A percentile compares a stretch with the other conserved stretches of the same genome.
Evolutionary conservation across 2,888 invertebrate species (phyloP).

Genomic region (Glyphotaelius pellucidus): DNA sequence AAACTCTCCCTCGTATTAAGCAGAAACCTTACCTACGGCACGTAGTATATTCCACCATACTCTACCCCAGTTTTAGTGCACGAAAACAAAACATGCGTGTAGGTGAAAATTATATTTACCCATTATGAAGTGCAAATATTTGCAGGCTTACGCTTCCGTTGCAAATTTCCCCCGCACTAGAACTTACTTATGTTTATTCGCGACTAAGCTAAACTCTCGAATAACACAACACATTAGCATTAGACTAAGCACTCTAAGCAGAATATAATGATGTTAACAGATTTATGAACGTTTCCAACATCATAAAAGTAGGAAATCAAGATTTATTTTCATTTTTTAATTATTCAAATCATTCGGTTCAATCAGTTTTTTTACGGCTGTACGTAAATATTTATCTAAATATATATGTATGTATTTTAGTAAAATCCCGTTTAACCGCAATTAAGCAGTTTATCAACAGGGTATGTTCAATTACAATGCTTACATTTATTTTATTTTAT

Average conservation of each 20-base stretch:
- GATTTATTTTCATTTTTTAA: too few species aligned
- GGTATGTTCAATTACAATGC: too few species aligned
- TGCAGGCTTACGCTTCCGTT: slow-evolving; percentile 50
- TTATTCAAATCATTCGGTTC: too few species aligned
- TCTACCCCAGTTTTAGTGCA: slow-evolving; percentile 5
- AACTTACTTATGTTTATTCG: slow-evolving; percentile 45
- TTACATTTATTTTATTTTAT: too few species aligned
- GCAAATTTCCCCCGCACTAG: slow-evolving; percentile 45
- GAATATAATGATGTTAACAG: slow-evolving; percentile 12
- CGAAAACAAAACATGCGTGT: slow-evolving; percentile 24
- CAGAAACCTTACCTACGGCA: neutral
- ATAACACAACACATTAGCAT: slow-evolving; percentile 10
- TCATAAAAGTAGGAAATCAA: neutral
- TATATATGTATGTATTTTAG: too few species aligned
- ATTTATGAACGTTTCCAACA: neutral
- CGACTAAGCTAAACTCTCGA: slow-evolving; percentile 21
- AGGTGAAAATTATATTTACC: slow-evolving; percentile 48
- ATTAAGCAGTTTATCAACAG: too few species aligned
- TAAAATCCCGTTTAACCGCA: too few species aligned
- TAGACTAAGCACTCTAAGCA: neutral
- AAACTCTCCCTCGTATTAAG: neutral
- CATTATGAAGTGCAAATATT: slow-evolving; percentile 55
- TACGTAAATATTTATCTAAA: too few species aligned
- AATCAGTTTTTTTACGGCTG: too few species aligned
- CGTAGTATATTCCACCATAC: neutral